Conservation (phyloP, 2,888 invertebrate species). For the Nomada ruficornis region DNA sequence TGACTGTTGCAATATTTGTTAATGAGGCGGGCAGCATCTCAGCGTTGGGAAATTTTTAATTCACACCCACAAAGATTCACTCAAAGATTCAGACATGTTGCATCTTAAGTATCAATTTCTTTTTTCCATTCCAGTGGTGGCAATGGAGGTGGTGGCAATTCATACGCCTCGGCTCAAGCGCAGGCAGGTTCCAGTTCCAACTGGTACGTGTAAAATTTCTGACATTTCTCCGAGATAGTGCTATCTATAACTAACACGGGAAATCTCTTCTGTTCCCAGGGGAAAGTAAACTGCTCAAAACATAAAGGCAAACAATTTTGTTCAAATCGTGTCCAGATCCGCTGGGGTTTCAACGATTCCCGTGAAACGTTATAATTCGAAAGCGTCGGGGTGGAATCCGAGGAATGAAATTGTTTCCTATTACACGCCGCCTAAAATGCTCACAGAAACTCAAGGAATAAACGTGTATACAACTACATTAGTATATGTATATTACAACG, state of each 20-base stretch:
- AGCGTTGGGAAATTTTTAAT: not conserved
- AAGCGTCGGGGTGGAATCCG: no score
- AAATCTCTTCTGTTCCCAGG: conserved; percentile 31
- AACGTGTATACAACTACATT: conserved; percentile 12
- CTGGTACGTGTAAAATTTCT: conserved; percentile 58
- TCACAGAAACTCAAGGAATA: not conserved
- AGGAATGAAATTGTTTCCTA: not conserved
- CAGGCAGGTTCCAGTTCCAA: conserved; percentile 52
- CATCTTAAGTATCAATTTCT: not conserved
- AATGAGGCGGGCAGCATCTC: no score
- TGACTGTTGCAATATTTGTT: no score
- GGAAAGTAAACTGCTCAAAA: conserved; percentile 27
- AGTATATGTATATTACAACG: conserved; percentile 15
- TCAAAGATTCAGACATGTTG: not conserved
- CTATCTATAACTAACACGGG: not conserved
- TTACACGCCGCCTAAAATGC: conserved; percentile 43
- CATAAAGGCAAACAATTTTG: not conserved
- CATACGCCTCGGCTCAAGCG: conserved; percentile 74
- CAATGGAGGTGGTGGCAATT: conserved; percentile 61
- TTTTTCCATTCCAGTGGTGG: conserved; percentile 37
- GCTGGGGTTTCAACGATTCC: no score
- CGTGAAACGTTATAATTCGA: no score
- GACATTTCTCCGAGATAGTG: no score
- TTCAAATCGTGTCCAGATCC: no score
- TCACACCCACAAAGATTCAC: not conserved